Evolutionary conservation across 1,140 invertebrate species (phyloP).

Genomic region (Bombus consobrinus): DNA sequence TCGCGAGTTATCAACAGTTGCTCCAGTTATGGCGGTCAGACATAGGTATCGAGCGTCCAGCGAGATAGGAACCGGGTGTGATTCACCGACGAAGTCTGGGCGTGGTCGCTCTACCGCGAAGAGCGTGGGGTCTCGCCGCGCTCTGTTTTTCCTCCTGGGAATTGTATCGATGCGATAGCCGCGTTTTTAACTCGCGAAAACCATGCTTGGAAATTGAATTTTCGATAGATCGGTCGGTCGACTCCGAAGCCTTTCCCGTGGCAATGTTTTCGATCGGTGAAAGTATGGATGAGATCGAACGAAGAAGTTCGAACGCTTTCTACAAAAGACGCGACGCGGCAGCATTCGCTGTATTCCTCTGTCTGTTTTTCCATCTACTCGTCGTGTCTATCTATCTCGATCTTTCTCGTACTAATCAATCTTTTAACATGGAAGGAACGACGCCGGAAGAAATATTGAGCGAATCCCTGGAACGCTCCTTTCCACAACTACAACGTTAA

Average conservation of each 20-base stretch:
- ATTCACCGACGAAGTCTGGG: constrained; percentile 71
- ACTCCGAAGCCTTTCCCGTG: neutral
- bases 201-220: neutral
- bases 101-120: constrained; percentile 63
- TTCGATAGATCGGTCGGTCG: neutral
- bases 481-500: neutral
- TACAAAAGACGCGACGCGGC: neutral
- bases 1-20: constrained; percentile 69
- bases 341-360: too few relatives aligned
- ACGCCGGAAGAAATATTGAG: neutral
- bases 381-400: too few relatives aligned
- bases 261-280: neutral
- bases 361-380: too few relatives aligned
- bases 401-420: too few relatives aligned
- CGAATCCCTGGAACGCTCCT: neutral
- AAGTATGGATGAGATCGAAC: neutral
- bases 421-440: neutral
- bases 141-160: constrained; percentile 39
- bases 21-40: constrained; percentile 69
- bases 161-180: neutral
- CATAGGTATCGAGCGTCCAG: constrained; percentile 28
- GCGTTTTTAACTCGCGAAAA: neutral
- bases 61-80: constrained; percentile 67
- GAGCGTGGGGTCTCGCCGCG: constrained; percentile 40
- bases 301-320: neutral